Evolutionary conservation across 2,888 invertebrate genomes (phyloP).

Genomic region (Perithous albicinctus): DNA sequence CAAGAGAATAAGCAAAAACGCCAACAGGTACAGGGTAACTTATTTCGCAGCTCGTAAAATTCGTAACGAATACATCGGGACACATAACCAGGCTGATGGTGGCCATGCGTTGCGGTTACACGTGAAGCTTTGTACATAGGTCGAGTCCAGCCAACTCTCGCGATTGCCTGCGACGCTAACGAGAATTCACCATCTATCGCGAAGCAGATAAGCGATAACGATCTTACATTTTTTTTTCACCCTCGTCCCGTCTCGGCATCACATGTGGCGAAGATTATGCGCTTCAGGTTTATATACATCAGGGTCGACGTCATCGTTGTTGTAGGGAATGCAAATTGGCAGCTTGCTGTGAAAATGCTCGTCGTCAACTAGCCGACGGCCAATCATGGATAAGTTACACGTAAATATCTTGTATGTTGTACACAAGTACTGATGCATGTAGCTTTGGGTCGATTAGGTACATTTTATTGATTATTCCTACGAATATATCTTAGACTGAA

Average conservation of each 20-base stretch:
- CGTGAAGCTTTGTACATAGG: background rate
- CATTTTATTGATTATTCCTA: background rate
- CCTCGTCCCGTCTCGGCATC: constrained; percentile 37
- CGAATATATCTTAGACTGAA: background rate
- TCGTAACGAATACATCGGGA: constrained; percentile 71
- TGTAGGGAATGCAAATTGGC: constrained; percentile 37
- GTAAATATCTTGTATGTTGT: background rate
- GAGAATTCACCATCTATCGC: constrained; percentile 74
- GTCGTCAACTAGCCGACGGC: background rate
- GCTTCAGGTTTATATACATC: background rate
- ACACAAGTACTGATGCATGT: background rate
- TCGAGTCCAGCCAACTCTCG: constrained; percentile 27
- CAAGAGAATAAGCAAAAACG: constrained; percentile 61
- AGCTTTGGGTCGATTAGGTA: background rate
- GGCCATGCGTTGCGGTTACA: background rate
- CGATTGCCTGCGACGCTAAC: constrained; percentile 68
- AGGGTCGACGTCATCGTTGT: background rate
- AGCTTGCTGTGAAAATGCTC: constrained; percentile 17
- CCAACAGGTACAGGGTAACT: constrained; percentile 58
- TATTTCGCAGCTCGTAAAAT: constrained; percentile 76
- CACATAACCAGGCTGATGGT: constrained; percentile 10
- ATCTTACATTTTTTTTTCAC: constrained; percentile 57
- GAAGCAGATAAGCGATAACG: constrained; percentile 72
- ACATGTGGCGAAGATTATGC: constrained; percentile 3
- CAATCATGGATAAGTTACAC: constrained; percentile 5